phyloP scores from a whole-genome alignment of 2,797 vertebrate genomes.

The Gorsachius magnificus region DNA sequence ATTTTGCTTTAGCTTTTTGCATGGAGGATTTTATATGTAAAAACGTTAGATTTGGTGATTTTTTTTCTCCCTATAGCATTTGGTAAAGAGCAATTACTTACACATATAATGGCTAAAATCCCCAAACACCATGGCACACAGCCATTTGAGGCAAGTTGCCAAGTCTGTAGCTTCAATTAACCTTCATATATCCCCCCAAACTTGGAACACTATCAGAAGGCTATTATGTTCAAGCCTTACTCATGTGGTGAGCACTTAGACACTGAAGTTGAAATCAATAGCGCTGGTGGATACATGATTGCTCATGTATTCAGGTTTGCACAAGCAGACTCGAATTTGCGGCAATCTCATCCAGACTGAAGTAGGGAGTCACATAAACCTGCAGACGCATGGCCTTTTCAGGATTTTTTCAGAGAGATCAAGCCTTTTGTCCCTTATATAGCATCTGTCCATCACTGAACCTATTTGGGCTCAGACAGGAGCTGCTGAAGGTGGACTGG shows the following conservation, averaged over 20 bases:
- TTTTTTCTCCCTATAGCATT: conserved; percentile 34
- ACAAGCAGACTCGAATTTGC: neutral
- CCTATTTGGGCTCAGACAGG: neutral
- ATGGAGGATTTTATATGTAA: neutral
- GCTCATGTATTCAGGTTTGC: conserved; percentile 18
- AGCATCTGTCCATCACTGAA: neutral
- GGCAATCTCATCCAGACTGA: neutral
- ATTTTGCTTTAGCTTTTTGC: neutral
- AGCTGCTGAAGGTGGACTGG: neutral
- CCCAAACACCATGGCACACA: conserved; percentile 50
- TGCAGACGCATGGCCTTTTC: neutral
- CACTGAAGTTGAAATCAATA: conserved; percentile 45
- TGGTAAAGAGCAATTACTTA: conserved; percentile 66
- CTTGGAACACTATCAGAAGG: conserved; percentile 64
- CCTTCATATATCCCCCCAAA: conserved; percentile 68
- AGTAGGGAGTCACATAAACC: neutral
- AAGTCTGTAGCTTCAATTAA: conserved; percentile 69
- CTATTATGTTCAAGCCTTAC: conserved; percentile 63
- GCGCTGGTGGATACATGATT: conserved; percentile 20
- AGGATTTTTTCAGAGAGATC: neutral
- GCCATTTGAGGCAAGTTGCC: conserved; percentile 63
- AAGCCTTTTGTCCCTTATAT: neutral
- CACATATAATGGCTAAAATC: conserved; percentile 56
- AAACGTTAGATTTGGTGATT: conserved; percentile 25
- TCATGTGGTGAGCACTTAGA: conserved; percentile 62